Base-by-base conservation (phyloP, 2,113 vertebrate species). In the Anas platyrhynchos region DNA sequence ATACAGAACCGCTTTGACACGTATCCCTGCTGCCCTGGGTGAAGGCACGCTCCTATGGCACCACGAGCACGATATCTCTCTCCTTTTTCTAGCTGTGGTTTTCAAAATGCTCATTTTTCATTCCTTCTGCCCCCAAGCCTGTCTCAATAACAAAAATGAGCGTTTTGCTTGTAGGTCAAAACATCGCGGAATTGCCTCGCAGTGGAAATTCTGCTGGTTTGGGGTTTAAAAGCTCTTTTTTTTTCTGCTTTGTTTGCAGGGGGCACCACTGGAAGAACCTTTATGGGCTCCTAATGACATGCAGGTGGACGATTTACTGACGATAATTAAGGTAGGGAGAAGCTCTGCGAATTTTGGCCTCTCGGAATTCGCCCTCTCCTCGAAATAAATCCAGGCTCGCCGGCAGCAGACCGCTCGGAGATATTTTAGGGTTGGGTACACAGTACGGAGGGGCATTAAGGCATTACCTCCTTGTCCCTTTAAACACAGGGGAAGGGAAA, bases 281-380 rank as follows among this genome's bases (percentile, higher is more conserved):
- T 97, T 96, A 96, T 97, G 96, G 96, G 91, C 92, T 97, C 95
- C 96, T 92, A 48, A 97, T 96, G 95, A 88, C 80, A 31, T 93
- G 89, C 93, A 91, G 88, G 94, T 95, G 93, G 96, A 97, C 1
- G 31, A 94, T 76, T 97, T 94, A 26, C 93, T 86, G 71, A 21
- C 13, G 50, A 63, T 90, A 89, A 95, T 94, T 82, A 97, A 97
- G 96, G 96, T 97, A 97, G 88, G 92, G 56, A 62, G 89, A 65
- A 90, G 31, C 3, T 2, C 61, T 75, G 25, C 55, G 92, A n/a
- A 50, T 94, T 94, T 66, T 76, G 54, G 58, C 54, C 46, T 43
- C 69, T 38, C 48, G 25, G 58, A 50, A 2, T 83, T 82, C 54
- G 54, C 74, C 61, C 34, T 84, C 61, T 86, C 58, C 52, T 86